These are phyloP conservation scores for Leptopilina syphax DNA, from an alignment of 2,888 invertebrate genomes.

Conservation along the genomic window DNA sequence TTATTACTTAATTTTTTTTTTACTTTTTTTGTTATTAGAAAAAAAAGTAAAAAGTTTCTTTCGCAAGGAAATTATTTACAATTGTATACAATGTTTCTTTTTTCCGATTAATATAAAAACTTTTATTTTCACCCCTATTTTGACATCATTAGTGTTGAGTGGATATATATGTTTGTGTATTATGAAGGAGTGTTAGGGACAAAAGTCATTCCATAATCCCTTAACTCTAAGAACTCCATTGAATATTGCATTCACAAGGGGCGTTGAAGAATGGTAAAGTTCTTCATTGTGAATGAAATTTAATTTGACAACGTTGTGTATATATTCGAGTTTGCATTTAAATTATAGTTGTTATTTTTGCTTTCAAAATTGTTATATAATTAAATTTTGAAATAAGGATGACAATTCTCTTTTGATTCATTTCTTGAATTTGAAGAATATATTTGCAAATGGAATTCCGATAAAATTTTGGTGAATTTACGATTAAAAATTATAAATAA, in stretches of 20 bases:
- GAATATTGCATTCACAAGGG: conserved; percentile 3
- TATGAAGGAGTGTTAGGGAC: conserved; percentile 9
- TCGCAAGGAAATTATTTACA: background rate
- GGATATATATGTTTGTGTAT: background rate
- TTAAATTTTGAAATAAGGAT: too few relatives aligned
- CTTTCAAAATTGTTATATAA: background rate
- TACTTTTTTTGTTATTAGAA: background rate
- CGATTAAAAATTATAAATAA: too few relatives aligned
- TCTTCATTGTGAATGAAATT: background rate
- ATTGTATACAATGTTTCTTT: too few relatives aligned
- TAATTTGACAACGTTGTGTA: background rate
- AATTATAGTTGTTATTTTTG: background rate
- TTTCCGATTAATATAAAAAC: background rate
- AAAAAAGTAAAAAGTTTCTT: background rate
- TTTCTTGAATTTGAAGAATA: too few relatives aligned
- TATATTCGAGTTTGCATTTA: background rate
- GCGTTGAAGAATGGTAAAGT: background rate
- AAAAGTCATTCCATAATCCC: conserved; percentile 23
- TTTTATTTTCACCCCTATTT: background rate
- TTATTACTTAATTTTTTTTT: background rate
- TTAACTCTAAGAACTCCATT: background rate
- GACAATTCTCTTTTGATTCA: too few relatives aligned
- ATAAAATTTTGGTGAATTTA: too few relatives aligned
- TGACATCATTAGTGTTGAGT: background rate
- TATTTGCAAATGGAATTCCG: too few relatives aligned